These are phyloP conservation scores for Lepus townsendii DNA, from an alignment of 2,797 vertebrate species.

Conservation along the genomic window DNA sequence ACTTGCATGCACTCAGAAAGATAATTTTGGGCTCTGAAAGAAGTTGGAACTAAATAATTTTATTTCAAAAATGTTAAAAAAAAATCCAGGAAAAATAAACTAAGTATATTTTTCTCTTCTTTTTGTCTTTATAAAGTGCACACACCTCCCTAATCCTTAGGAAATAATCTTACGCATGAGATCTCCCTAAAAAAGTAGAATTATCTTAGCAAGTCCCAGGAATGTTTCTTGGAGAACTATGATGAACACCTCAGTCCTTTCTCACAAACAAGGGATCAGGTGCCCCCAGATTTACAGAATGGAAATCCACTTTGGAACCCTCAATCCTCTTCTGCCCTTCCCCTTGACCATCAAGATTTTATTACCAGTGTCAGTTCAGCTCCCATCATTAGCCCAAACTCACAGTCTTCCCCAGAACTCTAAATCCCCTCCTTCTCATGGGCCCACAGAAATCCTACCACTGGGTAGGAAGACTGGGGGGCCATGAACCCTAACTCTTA, in stretches of 20 bases:
- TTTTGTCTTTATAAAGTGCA: neutral
- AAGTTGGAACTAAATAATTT: conserved; percentile 42
- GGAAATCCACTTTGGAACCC: neutral
- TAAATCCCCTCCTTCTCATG: neutral
- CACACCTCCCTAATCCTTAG: conserved; percentile 1
- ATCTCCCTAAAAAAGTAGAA: conserved; percentile 36
- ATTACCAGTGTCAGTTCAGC: neutral
- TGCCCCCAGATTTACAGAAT: neutral
- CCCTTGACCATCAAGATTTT: neutral
- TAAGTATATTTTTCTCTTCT: neutral
- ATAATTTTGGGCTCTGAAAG: neutral
- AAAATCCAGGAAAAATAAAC: conserved; percentile 63
- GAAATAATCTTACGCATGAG: neutral
- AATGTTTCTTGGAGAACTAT: neutral
- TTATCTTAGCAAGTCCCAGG: neutral
- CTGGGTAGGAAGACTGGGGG: neutral
- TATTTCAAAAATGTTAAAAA: conserved; percentile 56
- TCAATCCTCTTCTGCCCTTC: neutral
- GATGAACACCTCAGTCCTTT: neutral
- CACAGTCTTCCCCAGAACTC: neutral
- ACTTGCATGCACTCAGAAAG: neutral
- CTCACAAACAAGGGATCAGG: neutral
- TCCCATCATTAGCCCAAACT: neutral
- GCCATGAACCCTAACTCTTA: neutral
- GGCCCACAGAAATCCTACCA: neutral